phyloP scores from a whole-genome alignment of 2,113 vertebrate species.

The Rattus norvegicus region DNA sequence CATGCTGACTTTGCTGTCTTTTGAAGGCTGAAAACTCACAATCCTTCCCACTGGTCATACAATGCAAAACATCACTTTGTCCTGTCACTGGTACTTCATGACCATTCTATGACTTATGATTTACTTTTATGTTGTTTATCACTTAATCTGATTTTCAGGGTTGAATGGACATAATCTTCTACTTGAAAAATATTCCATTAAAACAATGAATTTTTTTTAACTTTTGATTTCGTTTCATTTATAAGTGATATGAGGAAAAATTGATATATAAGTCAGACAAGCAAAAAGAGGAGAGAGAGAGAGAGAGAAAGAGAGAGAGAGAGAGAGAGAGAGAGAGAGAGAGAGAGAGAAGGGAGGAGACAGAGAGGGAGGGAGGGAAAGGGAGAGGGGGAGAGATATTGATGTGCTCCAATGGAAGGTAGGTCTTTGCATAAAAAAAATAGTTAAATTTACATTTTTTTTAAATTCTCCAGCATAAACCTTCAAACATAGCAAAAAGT shows the following conservation, averaged over 20 bases:
- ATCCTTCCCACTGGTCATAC: fast-evolving
- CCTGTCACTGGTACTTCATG: not conserved
- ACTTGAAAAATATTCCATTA: not conserved
- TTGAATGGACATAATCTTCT: not conserved
- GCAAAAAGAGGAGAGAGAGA: no score
- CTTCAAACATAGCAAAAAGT: not conserved
- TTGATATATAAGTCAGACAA: no score
- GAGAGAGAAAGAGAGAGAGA: not conserved
- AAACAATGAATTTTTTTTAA: not conserved
- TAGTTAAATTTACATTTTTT: not conserved
- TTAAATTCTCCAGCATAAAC: not conserved
- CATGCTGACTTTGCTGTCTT: not conserved
- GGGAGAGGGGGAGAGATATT: no score
- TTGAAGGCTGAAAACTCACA: fast-evolving
- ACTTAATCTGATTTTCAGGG: not conserved
- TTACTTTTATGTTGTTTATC: not conserved
- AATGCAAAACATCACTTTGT: not conserved
- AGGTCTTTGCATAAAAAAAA: not conserved
- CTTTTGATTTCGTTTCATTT: not conserved
- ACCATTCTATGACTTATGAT: not conserved
- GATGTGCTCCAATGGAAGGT: no score
- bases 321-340: no score
- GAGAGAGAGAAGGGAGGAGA: no score
- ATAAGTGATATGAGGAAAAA: no score
- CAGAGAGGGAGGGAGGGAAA: no score